These are phyloP conservation scores for Acanthosepion pharaonis DNA, from an alignment of 2,888 invertebrate genomes.

Conservation along the genomic window DNA sequence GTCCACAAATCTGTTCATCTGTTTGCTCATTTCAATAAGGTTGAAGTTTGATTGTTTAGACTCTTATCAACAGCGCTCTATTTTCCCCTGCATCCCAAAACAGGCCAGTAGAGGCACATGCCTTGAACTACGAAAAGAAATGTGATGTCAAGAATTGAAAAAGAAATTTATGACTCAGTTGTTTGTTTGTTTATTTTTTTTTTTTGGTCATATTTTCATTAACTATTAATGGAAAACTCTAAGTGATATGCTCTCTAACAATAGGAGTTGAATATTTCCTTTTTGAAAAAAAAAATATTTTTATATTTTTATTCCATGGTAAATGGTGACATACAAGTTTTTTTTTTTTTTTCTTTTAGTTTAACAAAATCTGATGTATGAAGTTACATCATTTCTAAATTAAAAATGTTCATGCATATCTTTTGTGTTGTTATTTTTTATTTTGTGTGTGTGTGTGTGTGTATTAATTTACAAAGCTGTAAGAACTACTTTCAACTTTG, in stretches of 20 bases:
- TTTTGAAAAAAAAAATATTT: background rate
- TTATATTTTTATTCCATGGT: background rate
- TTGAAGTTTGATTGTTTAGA: background rate
- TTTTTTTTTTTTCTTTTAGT: conserved; percentile 9
- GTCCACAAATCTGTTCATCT: background rate
- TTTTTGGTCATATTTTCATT: background rate
- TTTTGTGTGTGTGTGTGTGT: background rate
- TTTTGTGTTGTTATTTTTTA: background rate
- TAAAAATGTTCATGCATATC: background rate
- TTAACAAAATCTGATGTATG: background rate
- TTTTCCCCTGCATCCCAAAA: background rate
- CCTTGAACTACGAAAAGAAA: background rate
- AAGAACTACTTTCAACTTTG: too few relatives aligned
- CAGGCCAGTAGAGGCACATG: background rate
- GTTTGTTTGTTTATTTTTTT: background rate
- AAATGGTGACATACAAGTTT: background rate
- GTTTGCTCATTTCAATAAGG: background rate
- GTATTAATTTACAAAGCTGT: background rate
- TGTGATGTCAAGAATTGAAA: background rate
- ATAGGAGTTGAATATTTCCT: background rate
- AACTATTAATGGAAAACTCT: background rate
- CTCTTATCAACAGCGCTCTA: background rate
- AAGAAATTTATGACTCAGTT: background rate
- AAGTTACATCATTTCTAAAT: background rate
- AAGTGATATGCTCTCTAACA: background rate